Percentiles rank a stretch among this genome's conserved stretches.
phyloP scores from a whole-genome alignment of 37 sponge, comb jelly and placozoan genomes.

The Spongilla lacustris region DNA sequence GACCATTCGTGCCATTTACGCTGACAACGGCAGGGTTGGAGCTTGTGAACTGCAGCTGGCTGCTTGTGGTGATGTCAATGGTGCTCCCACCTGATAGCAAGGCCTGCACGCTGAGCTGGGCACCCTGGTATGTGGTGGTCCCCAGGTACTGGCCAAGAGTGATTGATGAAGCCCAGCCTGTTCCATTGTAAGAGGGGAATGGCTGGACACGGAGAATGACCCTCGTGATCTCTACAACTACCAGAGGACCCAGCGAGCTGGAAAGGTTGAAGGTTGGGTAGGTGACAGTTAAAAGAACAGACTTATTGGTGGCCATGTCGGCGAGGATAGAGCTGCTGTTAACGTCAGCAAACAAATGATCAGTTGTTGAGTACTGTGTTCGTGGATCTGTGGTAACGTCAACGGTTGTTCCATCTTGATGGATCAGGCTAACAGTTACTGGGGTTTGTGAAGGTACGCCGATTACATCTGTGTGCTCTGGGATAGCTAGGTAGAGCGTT shows the following conservation, averaged over 20 bases:
- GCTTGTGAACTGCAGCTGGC: background rate
- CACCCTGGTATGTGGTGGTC: conserved; percentile 36
- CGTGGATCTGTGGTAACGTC: conserved; percentile 14
- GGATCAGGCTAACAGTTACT: conserved; percentile 17
- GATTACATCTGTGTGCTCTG: conserved; percentile 10
- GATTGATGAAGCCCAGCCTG: background rate
- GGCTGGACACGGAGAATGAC: conserved; percentile 18
- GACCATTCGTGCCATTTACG: background rate
- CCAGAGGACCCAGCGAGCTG: background rate
- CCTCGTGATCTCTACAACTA: conserved; percentile 32
- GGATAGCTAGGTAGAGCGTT: conserved; percentile 13
- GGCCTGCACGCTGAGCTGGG: conserved; percentile 37
- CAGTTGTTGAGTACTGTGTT: background rate
- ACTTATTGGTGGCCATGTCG: background rate
- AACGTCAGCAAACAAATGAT: background rate
- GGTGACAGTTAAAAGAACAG: conserved; percentile 14
- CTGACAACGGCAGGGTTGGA: background rate
- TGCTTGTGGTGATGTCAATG: conserved; percentile 21
- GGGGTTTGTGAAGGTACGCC: conserved; percentile 20
- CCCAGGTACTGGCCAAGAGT: background rate
- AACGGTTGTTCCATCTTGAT: conserved; percentile 32
- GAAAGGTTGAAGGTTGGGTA: background rate
- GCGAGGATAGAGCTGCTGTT: background rate
- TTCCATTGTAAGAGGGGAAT: conserved; percentile 33
- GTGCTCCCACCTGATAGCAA: conserved; percentile 24